A percentile compares a stretch with the other conserved stretches of the same genome.
These are phyloP conservation scores for Nephrotoma guestfalica DNA, from an alignment of 2,888 invertebrate species.

Conservation along the genomic window DNA sequence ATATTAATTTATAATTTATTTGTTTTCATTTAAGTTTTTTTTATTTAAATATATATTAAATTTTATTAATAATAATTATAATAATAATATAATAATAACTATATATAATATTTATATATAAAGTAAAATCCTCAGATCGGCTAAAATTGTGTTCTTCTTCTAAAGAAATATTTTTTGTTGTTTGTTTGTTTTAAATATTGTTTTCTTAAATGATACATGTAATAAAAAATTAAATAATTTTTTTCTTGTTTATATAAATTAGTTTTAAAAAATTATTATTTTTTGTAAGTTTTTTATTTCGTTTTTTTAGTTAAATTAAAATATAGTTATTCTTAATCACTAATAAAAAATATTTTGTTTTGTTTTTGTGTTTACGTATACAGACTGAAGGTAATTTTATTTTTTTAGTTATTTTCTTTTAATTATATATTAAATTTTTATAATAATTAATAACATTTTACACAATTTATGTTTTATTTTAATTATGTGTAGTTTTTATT, in stretches of 20 bases:
- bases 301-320: neutral
- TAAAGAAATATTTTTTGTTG: neutral
- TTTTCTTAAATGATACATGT: slow-evolving; percentile 1
- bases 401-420: neutral
- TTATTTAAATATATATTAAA: slow-evolving; percentile 18
- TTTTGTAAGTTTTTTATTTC: slow-evolving; percentile 7
- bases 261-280: slow-evolving; percentile 16
- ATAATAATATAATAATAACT: slow-evolving; percentile 18
- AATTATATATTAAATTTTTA: neutral
- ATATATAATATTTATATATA: slow-evolving; percentile 1
- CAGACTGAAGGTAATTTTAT: slow-evolving; percentile 23
- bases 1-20: slow-evolving; percentile 7
- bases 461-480: neutral
- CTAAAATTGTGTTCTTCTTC: slow-evolving; percentile 1
- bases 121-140: slow-evolving; percentile 3
- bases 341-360: neutral
- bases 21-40: slow-evolving; percentile 11
- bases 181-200: neutral
- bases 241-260: neutral
- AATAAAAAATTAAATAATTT: neutral
- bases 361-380: slow-evolving; percentile 25
- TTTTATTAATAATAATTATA: slow-evolving; percentile 28
- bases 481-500: neutral
- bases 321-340: neutral
- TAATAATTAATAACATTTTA: neutral